Conservation (phyloP, 1,140 invertebrate genomes). For the Cepaea nemoralis region DNA sequence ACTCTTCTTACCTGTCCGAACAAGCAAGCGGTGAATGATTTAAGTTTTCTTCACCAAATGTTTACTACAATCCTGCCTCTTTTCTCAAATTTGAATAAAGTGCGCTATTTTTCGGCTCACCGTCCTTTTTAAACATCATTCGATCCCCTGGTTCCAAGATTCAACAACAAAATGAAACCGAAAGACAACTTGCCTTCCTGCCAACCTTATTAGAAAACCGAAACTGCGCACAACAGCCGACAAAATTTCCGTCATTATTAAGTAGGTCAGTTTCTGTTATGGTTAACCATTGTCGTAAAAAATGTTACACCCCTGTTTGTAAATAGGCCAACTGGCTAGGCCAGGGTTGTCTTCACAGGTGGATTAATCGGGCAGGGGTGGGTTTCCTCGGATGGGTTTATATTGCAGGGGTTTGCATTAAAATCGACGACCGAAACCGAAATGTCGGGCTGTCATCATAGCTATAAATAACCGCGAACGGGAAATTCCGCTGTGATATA, state of each 20-base stretch:
- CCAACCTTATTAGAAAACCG: not conserved
- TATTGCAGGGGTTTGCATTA: too few relatives aligned
- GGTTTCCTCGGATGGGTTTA: too few relatives aligned
- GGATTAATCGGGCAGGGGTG: too few relatives aligned
- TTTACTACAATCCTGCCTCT: too few relatives aligned
- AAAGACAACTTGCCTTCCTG: not conserved
- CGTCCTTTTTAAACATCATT: too few relatives aligned
- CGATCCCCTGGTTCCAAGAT: too few relatives aligned
- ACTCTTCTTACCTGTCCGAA: too few relatives aligned
- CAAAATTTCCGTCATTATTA: not conserved
- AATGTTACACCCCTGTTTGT: not conserved
- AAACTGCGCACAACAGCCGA: not conserved
- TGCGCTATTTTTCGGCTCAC: too few relatives aligned
- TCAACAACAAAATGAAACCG: not conserved
- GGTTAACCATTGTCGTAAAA: not conserved
- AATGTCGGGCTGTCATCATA: not conserved
- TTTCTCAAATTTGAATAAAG: too few relatives aligned
- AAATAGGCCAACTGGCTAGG: not conserved
- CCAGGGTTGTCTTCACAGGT: too few relatives aligned
- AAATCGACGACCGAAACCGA: slow-evolving; percentile 2
- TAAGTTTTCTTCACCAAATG: too few relatives aligned
- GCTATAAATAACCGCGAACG: not conserved
- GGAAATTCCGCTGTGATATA: not conserved
- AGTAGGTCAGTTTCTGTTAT: slow-evolving; percentile 5
- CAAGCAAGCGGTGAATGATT: too few relatives aligned